Evolutionary conservation across 2,113 vertebrate species (phyloP).

Genomic region (Alectura lathami): DNA sequence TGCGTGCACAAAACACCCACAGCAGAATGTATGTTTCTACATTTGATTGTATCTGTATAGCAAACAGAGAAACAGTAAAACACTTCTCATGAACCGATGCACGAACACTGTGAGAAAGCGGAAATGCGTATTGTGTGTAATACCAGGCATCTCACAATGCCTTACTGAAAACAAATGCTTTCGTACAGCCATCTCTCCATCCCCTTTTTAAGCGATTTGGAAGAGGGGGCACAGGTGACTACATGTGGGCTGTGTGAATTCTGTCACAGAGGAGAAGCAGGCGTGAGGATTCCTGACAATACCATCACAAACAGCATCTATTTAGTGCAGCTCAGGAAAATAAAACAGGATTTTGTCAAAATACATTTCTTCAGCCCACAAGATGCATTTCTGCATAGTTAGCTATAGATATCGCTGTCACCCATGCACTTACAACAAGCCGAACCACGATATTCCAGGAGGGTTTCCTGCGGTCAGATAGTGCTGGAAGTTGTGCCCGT

Average conservation of each 20-base stretch:
- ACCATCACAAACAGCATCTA: background rate
- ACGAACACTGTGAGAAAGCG: background rate
- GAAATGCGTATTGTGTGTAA: background rate
- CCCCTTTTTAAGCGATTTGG: background rate
- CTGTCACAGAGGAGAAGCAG: background rate
- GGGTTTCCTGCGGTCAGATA: background rate
- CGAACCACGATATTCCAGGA: background rate
- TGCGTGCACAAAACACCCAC: background rate
- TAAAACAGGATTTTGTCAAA: background rate
- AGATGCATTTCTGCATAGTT: rapidly evolving
- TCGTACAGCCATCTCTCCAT: background rate
- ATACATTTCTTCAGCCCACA: background rate
- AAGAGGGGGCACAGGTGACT: background rate
- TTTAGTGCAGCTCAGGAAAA: background rate
- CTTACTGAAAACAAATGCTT: background rate
- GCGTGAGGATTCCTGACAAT: background rate
- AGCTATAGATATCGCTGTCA: background rate
- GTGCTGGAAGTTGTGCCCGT: background rate
- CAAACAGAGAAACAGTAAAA: background rate
- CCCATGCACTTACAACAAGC: background rate
- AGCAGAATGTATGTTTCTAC: rapidly evolving
- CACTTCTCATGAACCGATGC: background rate
- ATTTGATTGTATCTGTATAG: background rate
- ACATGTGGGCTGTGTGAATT: background rate
- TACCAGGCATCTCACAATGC: background rate